Evolutionary conservation across 2,797 vertebrate species (phyloP).

Genomic region (Sphaeramia orbicularis): DNA sequence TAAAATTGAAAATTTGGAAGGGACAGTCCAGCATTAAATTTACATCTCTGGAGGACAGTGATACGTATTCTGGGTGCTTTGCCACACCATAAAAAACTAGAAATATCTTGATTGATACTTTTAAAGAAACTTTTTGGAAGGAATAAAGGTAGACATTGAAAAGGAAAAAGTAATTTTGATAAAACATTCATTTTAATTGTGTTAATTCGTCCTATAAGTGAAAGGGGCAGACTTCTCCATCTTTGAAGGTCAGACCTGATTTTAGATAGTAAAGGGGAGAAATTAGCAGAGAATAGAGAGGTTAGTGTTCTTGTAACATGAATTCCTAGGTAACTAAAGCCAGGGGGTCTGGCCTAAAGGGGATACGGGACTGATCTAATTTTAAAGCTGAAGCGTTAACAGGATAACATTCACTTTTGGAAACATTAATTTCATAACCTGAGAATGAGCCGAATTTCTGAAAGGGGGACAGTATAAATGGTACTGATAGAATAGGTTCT

Average conservation of each 20-base stretch:
- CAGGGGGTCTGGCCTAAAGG: constrained; percentile 2
- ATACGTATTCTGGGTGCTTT: no score
- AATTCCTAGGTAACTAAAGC: constrained; percentile 17
- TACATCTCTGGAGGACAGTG: no score
- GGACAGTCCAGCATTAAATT: no score
- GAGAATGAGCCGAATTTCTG: constrained; percentile 7
- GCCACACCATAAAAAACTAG: no score
- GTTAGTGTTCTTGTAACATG: constrained; percentile 1
- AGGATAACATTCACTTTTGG: no score
- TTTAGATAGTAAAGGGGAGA: not conserved
- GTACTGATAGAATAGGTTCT: no score
- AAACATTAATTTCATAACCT: constrained; percentile 8
- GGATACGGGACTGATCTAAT: not conserved
- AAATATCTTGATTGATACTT: no score
- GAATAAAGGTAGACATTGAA: no score
- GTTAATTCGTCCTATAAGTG: not conserved
- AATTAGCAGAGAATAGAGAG: constrained; percentile 8
- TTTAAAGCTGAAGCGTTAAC: no score
- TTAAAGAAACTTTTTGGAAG: no score
- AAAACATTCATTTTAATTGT: not conserved
- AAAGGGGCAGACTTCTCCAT: not conserved
- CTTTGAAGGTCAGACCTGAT: constrained; percentile 10
- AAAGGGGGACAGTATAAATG: not conserved
- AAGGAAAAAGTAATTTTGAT: no score
- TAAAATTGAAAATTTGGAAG: no score